Evolutionary conservation across 1,140 invertebrate species (phyloP).

Genomic region (Nixonia krombeini): DNA sequence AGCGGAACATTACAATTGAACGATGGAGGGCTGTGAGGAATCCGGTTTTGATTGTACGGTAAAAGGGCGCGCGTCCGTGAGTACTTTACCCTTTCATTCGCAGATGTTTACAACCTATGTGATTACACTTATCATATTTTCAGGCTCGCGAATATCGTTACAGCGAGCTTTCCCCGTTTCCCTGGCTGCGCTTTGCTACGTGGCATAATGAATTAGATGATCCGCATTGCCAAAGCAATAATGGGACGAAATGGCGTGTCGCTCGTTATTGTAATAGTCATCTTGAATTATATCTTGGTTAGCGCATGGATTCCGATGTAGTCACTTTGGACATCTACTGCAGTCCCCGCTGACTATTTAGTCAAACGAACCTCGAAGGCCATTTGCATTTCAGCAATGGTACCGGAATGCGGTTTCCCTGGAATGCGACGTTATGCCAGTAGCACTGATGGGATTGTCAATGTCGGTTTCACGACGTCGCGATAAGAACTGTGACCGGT

Average conservation of each 20-base stretch:
- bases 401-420: slow-evolving; percentile 31
- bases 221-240: too few species aligned
- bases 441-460: slow-evolving; percentile 34
- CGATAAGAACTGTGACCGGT: slow-evolving; percentile 42
- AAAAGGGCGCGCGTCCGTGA: neutral
- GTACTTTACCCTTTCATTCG: neutral
- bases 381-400: slow-evolving; percentile 66
- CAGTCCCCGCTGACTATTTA: slow-evolving; percentile 57
- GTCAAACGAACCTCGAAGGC: slow-evolving; percentile 60
- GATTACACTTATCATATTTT: too few species aligned
- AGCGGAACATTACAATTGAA: neutral
- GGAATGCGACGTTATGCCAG: slow-evolving; percentile 27
- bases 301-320: neutral
- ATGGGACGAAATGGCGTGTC: too few species aligned
- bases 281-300: slow-evolving; percentile 1
- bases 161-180: too few species aligned
- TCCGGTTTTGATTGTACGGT: neutral
- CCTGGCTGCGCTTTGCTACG: too few species aligned
- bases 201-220: too few species aligned
- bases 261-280: too few species aligned
- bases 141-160: too few species aligned
- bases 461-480: slow-evolving; percentile 29
- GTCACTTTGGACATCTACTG: slow-evolving; percentile 32
- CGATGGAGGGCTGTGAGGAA: neutral
- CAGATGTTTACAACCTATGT: too few species aligned